Conservation (phyloP, 2,113 vertebrate species). For the Microtus richardsoni region DNA sequence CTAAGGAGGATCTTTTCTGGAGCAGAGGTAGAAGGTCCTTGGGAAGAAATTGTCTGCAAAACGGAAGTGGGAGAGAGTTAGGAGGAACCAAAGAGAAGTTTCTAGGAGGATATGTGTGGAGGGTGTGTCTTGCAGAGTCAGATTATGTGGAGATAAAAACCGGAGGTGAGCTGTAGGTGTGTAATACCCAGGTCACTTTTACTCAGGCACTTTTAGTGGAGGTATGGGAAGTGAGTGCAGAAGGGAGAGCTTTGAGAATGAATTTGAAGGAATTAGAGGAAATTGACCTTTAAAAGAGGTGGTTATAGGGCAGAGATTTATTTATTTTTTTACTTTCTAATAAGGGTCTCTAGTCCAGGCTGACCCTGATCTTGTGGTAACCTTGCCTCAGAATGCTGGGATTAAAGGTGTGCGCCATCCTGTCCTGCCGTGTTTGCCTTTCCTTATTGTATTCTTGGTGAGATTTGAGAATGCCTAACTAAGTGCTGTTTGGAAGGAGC, state of each 20-base stretch:
- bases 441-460: slow-evolving; percentile 14
- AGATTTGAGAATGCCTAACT: slow-evolving; percentile 28
- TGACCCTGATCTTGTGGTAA: background rate
- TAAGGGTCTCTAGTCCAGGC: background rate
- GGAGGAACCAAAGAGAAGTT: slow-evolving; percentile 20
- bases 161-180: background rate
- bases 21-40: background rate
- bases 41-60: slow-evolving; percentile 17
- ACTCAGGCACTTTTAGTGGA: background rate
- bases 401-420: background rate
- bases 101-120: background rate
- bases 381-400: background rate
- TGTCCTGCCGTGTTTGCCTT: background rate
- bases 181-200: slow-evolving; percentile 40
- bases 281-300: slow-evolving; percentile 6
- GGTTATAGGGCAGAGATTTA: background rate
- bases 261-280: slow-evolving; percentile 21
- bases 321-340: background rate
- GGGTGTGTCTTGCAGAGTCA: background rate
- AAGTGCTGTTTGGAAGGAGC: slow-evolving; percentile 41
- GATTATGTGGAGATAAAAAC: slow-evolving; percentile 50
- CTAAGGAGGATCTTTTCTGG: background rate
- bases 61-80: background rate
- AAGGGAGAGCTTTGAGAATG: slow-evolving; percentile 14
- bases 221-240: slow-evolving; percentile 30